Percentiles rank a stretch among this genome's conserved stretches.
These are phyloP conservation scores for Philotrypesis tridentata DNA, from an alignment of 1,140 invertebrate genomes.

Conservation along the genomic window DNA sequence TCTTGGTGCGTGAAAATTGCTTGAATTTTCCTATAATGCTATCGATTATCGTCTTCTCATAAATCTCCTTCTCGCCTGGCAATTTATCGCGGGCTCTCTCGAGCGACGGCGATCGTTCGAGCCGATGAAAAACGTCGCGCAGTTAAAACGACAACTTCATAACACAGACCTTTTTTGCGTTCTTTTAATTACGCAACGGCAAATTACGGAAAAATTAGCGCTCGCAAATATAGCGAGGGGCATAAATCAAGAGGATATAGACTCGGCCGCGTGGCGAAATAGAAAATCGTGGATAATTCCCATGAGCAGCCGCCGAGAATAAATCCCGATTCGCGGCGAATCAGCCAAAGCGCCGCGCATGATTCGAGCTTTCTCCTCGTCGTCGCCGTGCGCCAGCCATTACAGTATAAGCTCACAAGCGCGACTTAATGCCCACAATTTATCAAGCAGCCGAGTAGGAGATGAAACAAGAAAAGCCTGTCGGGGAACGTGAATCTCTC, in stretches of 20 bases:
- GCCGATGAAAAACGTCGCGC: too few relatives aligned
- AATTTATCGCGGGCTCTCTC: background rate
- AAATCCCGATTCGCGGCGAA: conserved; percentile 21
- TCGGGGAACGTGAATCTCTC: conserved; percentile 34
- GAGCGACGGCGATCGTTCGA: background rate
- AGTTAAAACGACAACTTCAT: too few relatives aligned
- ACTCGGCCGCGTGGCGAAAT: background rate
- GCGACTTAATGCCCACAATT: conserved; percentile 63
- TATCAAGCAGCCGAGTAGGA: conserved; percentile 59
- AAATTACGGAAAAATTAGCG: background rate
- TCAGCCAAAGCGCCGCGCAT: background rate
- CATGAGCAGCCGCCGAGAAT: background rate
- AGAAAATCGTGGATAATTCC: background rate
- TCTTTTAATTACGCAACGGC: too few relatives aligned
- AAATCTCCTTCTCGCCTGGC: background rate
- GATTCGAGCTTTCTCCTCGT: conserved; percentile 52
- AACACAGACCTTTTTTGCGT: too few relatives aligned
- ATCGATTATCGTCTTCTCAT: background rate
- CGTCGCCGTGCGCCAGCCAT: background rate
- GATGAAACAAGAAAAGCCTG: conserved; percentile 61
- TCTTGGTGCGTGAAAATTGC: conserved; percentile 6
- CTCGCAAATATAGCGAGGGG: background rate
- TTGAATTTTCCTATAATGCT: background rate
- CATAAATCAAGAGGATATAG: conserved; percentile 8
- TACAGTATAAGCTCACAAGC: background rate